Evolutionary conservation across 2,888 invertebrate species (phyloP).

Genomic region (Phrixothrix hirtus): DNA sequence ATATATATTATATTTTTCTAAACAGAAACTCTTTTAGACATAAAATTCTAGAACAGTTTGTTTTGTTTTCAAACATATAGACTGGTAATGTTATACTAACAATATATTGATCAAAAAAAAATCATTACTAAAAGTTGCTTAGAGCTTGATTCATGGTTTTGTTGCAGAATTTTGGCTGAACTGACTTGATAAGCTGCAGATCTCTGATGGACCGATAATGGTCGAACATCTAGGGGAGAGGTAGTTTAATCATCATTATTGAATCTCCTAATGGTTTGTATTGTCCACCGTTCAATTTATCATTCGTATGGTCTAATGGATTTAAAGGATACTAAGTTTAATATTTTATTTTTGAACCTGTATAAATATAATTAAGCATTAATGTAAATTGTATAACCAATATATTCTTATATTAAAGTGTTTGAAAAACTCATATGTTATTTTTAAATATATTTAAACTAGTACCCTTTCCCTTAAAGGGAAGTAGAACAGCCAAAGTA

Average conservation of each 20-base stretch:
- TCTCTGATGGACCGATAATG: slow-evolving; percentile 48
- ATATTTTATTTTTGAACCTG: slow-evolving; percentile 34
- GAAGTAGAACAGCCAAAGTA: slow-evolving; percentile 25
- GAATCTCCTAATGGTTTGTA: slow-evolving; percentile 55
- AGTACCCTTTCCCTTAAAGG: slow-evolving; percentile 14
- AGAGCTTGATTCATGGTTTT: slow-evolving; percentile 27
- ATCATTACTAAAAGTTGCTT: neutral
- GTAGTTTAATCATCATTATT: slow-evolving; percentile 57
- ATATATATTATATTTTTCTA: too few species aligned
- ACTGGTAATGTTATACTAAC: too few species aligned
- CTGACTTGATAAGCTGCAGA: slow-evolving; percentile 34
- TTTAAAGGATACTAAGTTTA: slow-evolving; percentile 39
- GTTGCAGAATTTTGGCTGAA: slow-evolving; percentile 32
- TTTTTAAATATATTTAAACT: too few species aligned
- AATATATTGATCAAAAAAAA: neutral
- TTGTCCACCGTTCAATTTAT: slow-evolving; percentile 55
- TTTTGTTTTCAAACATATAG: neutral
- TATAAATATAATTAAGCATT: too few species aligned
- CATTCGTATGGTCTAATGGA: slow-evolving; percentile 50
- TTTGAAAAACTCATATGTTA: too few species aligned
- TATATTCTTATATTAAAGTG: too few species aligned
- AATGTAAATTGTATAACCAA: too few species aligned
- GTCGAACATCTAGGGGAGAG: slow-evolving; percentile 50
- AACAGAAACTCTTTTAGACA: too few species aligned
- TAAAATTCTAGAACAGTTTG: too few species aligned